A percentile compares a stretch with the other conserved stretches of the same genome.
These are phyloP conservation scores for Dolichomitus sp. DNA, from an alignment of 2,888 invertebrate genomes.

Conservation along the genomic window DNA sequence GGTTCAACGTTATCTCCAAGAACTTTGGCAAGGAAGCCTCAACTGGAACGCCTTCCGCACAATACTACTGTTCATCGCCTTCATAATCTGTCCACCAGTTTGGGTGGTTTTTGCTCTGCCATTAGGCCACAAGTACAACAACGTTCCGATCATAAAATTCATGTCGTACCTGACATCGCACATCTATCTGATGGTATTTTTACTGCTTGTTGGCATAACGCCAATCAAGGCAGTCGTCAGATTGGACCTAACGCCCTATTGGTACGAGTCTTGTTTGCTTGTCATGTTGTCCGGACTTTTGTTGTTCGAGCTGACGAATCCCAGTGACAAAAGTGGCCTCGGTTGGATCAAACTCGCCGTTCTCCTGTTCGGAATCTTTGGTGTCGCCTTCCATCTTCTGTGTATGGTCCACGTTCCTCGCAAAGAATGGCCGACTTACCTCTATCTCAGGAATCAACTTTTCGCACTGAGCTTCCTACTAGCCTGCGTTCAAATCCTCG, in stretches of 20 bases:
- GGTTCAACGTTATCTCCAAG: constrained; percentile 98
- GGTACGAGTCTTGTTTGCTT: constrained; percentile 98
- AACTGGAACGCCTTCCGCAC: constrained; percentile 99
- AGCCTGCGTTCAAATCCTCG: constrained; percentile 98
- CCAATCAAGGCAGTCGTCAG: constrained; percentile 95
- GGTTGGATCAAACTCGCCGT: constrained; percentile 97
- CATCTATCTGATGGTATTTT: constrained; percentile 97
- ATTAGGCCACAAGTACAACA: constrained; percentile 97
- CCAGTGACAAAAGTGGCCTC: constrained; percentile 98
- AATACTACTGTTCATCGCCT: constrained; percentile 96
- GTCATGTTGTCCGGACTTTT: constrained; percentile 98
- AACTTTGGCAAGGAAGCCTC: constrained; percentile 99
- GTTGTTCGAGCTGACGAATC: constrained; percentile 98
- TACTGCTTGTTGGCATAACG: constrained; percentile 96
- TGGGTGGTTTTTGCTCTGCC: constrained; percentile 99
- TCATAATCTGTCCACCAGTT: constrained; percentile 97
- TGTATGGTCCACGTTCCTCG: constrained; percentile 90
- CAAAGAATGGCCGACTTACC: constrained; percentile 93
- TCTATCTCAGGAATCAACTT: constrained; percentile 98
- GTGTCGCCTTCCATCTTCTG: constrained; percentile 95
- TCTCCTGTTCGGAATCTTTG: constrained; percentile 95
- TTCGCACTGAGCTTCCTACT: constrained; percentile 98
- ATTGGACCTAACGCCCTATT: constrained; percentile 93
- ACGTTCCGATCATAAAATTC: constrained; percentile 99
- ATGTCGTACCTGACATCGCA: constrained; percentile 99